Percentiles rank a stretch among this genome's conserved stretches.
Conservation (phyloP, 1,140 invertebrate genomes). For the Steinernema khuongi region DNA sequence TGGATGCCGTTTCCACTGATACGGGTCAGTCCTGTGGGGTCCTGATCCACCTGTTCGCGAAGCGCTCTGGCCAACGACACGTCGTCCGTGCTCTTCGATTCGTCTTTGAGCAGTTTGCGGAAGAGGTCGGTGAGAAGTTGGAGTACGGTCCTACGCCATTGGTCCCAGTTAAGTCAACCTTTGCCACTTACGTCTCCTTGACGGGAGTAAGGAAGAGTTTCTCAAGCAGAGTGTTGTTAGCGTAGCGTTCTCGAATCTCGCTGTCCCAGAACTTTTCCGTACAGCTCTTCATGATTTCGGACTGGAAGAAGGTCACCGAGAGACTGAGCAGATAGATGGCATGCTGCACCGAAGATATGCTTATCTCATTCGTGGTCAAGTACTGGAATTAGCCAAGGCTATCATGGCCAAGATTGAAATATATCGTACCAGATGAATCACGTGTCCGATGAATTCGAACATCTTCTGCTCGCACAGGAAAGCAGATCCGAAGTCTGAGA, state of each 20-base stretch:
- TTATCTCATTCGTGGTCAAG: neutral
- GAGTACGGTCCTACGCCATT: neutral
- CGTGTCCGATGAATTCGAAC: neutral
- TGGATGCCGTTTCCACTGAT: neutral
- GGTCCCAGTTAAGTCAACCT: too few species aligned
- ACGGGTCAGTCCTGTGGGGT: neutral
- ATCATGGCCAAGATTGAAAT: too few species aligned
- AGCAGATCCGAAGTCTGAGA: neutral
- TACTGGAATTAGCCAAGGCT: too few species aligned
- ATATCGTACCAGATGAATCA: neutral
- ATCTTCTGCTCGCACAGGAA: neutral
- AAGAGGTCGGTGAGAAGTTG: neutral
- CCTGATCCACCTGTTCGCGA: neutral
- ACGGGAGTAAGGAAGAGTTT: too few species aligned
- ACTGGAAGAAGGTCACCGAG: neutral
- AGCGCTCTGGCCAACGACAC: neutral
- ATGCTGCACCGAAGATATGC: neutral
- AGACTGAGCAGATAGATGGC: slow-evolving; percentile 3
- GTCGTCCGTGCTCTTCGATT: neutral
- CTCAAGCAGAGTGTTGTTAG: neutral
- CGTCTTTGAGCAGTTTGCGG: neutral
- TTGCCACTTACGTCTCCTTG: too few species aligned
- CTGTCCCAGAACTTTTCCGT: neutral
- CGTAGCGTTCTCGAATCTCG: neutral
- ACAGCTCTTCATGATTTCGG: neutral